Evolutionary conservation across 2,797 vertebrate species (phyloP).

Genomic region (Hoplostethus atlanticus): DNA sequence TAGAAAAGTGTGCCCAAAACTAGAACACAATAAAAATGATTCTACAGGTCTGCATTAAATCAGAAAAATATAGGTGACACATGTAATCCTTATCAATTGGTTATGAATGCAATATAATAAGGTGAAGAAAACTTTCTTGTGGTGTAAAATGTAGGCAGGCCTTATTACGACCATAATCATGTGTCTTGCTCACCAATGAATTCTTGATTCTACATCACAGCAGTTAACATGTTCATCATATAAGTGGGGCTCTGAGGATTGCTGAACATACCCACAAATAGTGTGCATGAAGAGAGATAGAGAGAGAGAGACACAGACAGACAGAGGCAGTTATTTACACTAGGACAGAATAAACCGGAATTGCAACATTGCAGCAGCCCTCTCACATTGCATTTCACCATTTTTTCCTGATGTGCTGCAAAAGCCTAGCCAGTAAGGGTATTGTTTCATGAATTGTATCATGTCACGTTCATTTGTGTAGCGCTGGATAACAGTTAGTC

Average conservation of each 20-base stretch:
- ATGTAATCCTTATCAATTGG: background rate
- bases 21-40: background rate
- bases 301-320: no score
- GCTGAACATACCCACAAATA: no score
- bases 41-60: background rate
- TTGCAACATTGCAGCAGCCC: constrained; percentile 40
- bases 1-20: background rate
- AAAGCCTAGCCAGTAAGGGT: background rate
- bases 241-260: background rate
- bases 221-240: background rate
- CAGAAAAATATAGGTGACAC: background rate
- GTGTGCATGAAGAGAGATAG: no score
- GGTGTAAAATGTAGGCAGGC: background rate
- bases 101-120: background rate
- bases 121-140: background rate
- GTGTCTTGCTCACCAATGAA: background rate
- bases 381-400: background rate
- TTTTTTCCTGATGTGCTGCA: background rate
- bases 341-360: constrained; percentile 44
- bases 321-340: no score
- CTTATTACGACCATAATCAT: background rate
- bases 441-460: no score
- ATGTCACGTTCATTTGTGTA: background rate
- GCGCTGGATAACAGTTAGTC: no score
- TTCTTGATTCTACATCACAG: background rate